Evolutionary conservation across 2,888 invertebrate genomes (phyloP).

Genomic region (Tetheella fluctuosa): DNA sequence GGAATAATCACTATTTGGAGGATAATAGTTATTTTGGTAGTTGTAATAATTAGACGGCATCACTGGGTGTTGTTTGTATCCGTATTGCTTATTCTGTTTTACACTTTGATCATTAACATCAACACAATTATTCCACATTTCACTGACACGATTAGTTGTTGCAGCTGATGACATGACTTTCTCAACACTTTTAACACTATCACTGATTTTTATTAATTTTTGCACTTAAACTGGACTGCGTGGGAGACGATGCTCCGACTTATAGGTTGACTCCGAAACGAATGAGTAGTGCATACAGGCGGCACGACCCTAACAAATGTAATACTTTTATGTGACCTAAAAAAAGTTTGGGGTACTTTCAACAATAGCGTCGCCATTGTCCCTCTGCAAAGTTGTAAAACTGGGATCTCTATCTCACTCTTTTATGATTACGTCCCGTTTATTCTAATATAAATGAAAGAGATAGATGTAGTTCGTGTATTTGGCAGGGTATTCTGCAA

Average conservation of each 20-base stretch:
- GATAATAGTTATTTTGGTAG: conserved; percentile 60
- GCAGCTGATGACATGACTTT: conserved; percentile 65
- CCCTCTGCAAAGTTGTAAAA: conserved; percentile 77
- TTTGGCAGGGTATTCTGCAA: conserved; percentile 73
- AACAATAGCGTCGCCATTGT: conserved; percentile 82
- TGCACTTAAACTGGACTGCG: conserved; percentile 61
- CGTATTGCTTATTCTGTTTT: conserved; percentile 54
- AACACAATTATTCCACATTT: conserved; percentile 72
- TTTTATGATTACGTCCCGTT: conserved; percentile 36
- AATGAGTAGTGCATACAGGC: conserved; percentile 76
- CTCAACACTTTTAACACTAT: conserved; percentile 42
- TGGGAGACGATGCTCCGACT: conserved; percentile 70
- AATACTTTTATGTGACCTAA: conserved; percentile 83
- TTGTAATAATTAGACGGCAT: conserved; percentile 54
- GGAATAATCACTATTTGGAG: conserved; percentile 57
- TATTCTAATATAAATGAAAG: conserved; percentile 43
- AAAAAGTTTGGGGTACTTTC: conserved; percentile 82
- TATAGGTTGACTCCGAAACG: conserved; percentile 76
- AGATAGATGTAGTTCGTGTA: conserved; percentile 54
- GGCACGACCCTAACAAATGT: conserved; percentile 80
- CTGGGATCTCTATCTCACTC: conserved; percentile 62
- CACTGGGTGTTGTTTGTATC: conserved; percentile 57
- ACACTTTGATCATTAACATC: conserved; percentile 64
- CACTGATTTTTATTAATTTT: conserved; percentile 47
- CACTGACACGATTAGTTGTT: conserved; percentile 68